These are phyloP conservation scores for Nomada hirtipes DNA, from an alignment of 2,888 invertebrate genomes.

Conservation along the genomic window DNA sequence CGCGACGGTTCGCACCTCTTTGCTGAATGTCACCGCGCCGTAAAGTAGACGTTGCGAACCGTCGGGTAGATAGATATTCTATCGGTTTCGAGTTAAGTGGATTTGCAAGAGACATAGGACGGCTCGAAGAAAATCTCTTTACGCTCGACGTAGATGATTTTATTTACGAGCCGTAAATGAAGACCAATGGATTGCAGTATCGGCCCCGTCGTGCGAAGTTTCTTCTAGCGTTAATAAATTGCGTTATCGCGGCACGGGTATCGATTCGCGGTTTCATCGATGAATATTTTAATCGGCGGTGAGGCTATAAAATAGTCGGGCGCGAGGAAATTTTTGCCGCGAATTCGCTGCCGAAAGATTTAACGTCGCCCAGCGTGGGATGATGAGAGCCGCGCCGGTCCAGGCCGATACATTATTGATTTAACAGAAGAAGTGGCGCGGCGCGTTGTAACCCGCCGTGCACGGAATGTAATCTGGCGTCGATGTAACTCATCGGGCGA, in stretches of 20 bases:
- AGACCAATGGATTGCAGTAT: constrained; percentile 23
- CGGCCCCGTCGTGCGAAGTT: neutral
- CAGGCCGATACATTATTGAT: constrained; percentile 47
- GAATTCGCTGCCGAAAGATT: constrained; percentile 29
- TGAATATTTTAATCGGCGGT: constrained; percentile 29
- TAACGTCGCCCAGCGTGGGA: constrained; percentile 29
- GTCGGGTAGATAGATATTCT: neutral
- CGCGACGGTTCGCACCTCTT: neutral
- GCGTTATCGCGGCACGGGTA: neutral
- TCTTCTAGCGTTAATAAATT: constrained; percentile 24
- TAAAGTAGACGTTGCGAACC: neutral
- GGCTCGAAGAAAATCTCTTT: constrained; percentile 5
- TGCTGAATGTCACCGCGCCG: neutral
- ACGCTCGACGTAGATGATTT: constrained; percentile 13
- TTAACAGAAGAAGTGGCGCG: constrained; percentile 34
- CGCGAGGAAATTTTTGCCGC: constrained; percentile 12
- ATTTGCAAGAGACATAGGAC: constrained; percentile 11
- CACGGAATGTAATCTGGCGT: constrained; percentile 40
- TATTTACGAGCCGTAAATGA: constrained; percentile 20
- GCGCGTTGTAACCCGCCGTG: constrained; percentile 29
- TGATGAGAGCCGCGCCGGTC: constrained; percentile 19
- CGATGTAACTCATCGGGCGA: constrained; percentile 35
- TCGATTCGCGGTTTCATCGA: constrained; percentile 16
- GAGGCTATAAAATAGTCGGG: neutral
- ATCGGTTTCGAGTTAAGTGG: constrained; percentile 31